phyloP scores from a whole-genome alignment of 2,888 invertebrate species.

The Hydroisotoma schaefferi region DNA sequence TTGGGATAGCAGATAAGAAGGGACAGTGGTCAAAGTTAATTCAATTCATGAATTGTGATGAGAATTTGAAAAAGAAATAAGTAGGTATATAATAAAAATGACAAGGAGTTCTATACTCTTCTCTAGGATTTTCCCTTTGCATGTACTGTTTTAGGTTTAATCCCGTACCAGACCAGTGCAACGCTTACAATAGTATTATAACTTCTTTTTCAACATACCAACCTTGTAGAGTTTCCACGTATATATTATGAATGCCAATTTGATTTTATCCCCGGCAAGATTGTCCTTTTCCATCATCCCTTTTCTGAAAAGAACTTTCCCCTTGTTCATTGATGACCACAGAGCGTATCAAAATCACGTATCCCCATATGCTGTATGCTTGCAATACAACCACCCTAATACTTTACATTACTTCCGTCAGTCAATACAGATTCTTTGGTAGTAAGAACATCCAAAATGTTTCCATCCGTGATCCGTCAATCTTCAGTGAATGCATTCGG shows the following conservation, averaged over 20 bases:
- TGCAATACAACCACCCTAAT: too few relatives aligned
- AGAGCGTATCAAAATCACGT: slow-evolving; percentile 20
- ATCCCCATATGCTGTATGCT: background rate
- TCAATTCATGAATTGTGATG: slow-evolving; percentile 36
- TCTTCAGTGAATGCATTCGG: too few relatives aligned
- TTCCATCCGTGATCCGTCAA: background rate
- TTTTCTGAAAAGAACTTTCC: slow-evolving; percentile 10
- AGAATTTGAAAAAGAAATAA: slow-evolving; percentile 23
- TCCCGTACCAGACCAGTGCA: too few relatives aligned
- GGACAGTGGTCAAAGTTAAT: slow-evolving; percentile 19
- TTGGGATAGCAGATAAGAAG: slow-evolving; percentile 8
- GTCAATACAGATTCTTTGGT: background rate
- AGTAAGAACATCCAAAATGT: background rate
- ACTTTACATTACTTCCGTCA: background rate
- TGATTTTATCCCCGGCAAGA: background rate
- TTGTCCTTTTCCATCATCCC: slow-evolving; percentile 9
- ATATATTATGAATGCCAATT: slow-evolving; percentile 4
- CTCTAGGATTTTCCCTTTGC: too few relatives aligned
- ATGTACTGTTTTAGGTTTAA: too few relatives aligned
- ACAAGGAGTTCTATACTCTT: too few relatives aligned
- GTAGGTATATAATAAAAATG: background rate
- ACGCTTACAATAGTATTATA: too few relatives aligned
- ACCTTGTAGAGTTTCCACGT: too few relatives aligned
- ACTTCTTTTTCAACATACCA: too few relatives aligned
- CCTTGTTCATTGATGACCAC: slow-evolving; percentile 26